Evolutionary conservation across 2,113 vertebrate genomes (phyloP).

Genomic region (Parotia lawesii): DNA sequence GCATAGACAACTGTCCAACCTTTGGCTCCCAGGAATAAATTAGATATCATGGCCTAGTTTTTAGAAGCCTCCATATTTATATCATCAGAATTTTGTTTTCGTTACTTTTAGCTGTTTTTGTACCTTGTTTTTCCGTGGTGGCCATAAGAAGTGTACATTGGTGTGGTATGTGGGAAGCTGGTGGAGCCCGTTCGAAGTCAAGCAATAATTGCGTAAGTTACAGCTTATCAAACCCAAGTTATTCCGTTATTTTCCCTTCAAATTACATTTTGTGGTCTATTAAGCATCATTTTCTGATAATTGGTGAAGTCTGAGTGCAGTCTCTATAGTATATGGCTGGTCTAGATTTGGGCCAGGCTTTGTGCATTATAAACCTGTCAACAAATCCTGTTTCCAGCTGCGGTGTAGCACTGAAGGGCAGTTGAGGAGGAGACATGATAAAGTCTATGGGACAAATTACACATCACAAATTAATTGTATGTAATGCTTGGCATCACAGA

Average conservation of each 20-base stretch:
- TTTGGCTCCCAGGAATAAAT: not conserved
- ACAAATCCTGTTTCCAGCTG: not conserved
- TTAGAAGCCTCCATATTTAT: not conserved
- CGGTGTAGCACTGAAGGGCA: not conserved
- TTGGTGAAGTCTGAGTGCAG: not conserved
- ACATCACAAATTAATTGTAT: slow-evolving; percentile 37
- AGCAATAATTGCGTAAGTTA: not conserved
- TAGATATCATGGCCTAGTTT: not conserved
- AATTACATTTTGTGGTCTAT: not conserved
- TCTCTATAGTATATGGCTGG: not conserved
- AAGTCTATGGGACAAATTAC: slow-evolving; percentile 13
- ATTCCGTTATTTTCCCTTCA: not conserved
- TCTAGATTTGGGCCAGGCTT: not conserved
- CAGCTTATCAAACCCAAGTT: not conserved
- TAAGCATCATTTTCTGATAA: not conserved
- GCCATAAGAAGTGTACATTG: fast-evolving
- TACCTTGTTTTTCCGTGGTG: not conserved
- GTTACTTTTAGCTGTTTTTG: not conserved
- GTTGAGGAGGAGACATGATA: not conserved
- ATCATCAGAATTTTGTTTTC: not conserved
- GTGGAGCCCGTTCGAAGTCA: not conserved
- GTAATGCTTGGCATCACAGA: slow-evolving; percentile 15
- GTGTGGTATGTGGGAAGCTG: not conserved
- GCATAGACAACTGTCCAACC: not conserved
- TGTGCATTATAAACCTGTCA: not conserved